phyloP scores from a whole-genome alignment of 2,113 vertebrate genomes.

The Rhadina sibilatrix region DNA sequence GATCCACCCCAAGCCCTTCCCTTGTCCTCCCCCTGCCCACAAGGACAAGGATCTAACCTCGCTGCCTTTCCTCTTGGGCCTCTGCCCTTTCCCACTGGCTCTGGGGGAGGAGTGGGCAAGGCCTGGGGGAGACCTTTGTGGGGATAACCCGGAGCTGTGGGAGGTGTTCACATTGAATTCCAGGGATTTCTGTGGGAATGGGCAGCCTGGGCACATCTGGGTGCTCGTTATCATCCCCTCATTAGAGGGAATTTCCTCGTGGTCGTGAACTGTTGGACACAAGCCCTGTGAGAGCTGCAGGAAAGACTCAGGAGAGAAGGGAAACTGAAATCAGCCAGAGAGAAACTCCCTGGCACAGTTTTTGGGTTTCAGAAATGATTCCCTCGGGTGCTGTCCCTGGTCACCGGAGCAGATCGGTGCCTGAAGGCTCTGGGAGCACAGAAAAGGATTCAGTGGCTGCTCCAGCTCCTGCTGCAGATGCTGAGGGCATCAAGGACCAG shows the following conservation, averaged over 20 bases:
- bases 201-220: too few species aligned
- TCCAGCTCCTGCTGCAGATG: neutral
- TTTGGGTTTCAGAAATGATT: neutral
- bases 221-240: neutral
- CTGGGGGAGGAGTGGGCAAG: too few species aligned
- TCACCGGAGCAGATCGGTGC: neutral
- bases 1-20: accelerated
- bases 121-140: too few species aligned
- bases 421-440: neutral
- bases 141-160: too few species aligned
- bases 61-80: too few species aligned
- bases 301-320: neutral
- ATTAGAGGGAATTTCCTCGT: neutral
- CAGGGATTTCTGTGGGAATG: too few species aligned
- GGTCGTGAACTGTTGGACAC: neutral
- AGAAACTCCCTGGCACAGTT: neutral
- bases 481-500: neutral
- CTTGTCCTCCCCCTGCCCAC: neutral
- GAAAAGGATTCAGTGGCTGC: neutral
- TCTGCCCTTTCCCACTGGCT: too few species aligned
- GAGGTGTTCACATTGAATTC: too few species aligned
- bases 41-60: neutral
- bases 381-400: neutral
- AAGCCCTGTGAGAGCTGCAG: neutral
- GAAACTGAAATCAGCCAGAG: neutral